phyloP scores from a whole-genome alignment of 2,113 vertebrate species.

The Butastur rufipennis region DNA sequence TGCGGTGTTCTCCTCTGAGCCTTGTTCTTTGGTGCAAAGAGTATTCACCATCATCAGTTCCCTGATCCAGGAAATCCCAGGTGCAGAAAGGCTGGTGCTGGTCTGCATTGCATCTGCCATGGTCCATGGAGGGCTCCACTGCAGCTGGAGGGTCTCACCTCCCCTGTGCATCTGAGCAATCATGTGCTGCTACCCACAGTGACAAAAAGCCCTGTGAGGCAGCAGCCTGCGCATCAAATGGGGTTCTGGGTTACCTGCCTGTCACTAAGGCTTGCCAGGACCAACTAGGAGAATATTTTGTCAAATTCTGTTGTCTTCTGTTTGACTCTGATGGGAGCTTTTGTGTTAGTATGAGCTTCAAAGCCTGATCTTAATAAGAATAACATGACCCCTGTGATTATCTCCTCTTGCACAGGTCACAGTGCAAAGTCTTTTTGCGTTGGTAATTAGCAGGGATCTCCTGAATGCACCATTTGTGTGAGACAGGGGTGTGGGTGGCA shows the following conservation, averaged over 20 bases:
- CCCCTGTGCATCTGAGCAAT: neutral
- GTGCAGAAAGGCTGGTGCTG: neutral
- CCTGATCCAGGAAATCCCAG: neutral
- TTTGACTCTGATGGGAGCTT: neutral
- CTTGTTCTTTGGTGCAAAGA: rapidly evolving
- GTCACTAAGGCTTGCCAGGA: neutral
- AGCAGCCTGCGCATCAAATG: rapidly evolving
- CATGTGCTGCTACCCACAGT: neutral
- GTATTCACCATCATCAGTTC: rapidly evolving
- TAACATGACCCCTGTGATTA: neutral
- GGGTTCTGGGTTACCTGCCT: neutral
- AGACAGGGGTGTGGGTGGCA: neutral
- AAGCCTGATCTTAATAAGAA: neutral
- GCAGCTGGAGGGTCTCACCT: neutral
- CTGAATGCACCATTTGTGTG: neutral
- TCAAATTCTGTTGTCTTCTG: neutral
- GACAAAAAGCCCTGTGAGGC: neutral
- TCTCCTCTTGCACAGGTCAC: neutral
- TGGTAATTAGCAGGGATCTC: neutral
- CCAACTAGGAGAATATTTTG: neutral
- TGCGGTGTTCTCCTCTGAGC: neutral
- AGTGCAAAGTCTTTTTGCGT: neutral
- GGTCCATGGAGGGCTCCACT: neutral
- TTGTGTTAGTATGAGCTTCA: neutral
- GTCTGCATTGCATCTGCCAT: rapidly evolving